These are phyloP conservation scores for Centropus unirufus DNA, from an alignment of 2,113 vertebrate species.

Conservation along the genomic window DNA sequence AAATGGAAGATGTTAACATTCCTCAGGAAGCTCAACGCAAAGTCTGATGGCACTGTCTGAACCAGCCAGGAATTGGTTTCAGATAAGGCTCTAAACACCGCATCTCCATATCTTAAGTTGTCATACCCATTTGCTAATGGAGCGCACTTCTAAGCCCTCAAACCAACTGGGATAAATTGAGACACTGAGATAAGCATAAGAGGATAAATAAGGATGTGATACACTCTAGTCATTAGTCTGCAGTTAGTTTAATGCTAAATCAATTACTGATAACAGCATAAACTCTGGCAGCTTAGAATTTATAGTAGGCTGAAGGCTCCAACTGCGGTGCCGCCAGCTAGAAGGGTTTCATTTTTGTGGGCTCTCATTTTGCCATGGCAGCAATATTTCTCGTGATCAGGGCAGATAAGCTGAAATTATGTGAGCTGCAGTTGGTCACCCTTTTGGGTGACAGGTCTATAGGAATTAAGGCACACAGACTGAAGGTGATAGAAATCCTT, in stretches of 20 bases:
- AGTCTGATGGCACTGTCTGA: not conserved
- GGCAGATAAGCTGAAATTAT: not conserved
- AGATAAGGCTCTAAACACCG: not conserved
- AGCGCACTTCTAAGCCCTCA: not conserved
- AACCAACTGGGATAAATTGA: not conserved
- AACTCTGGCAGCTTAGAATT: not conserved
- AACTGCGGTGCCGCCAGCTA: not conserved
- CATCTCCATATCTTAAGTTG: not conserved
- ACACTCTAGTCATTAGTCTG: constrained; percentile 36
- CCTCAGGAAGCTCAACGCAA: not conserved
- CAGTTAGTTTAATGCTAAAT: constrained; percentile 53
- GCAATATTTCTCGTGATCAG: accelerated
- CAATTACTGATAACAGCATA: constrained; percentile 41
- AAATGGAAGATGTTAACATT: not conserved
- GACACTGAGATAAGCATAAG: constrained; percentile 3
- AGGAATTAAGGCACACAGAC: not conserved
- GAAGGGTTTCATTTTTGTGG: not conserved
- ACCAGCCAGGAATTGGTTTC: not conserved
- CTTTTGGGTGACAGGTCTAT: not conserved
- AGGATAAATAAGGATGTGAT: constrained; percentile 37
- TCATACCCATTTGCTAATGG: constrained; percentile 32
- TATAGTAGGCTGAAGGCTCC: not conserved
- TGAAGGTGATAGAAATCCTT: not conserved
- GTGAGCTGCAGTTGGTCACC: not conserved
- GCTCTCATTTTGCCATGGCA: not conserved